phyloP scores from a whole-genome alignment of 2,113 vertebrate species.

The Colossoma macropomum region DNA sequence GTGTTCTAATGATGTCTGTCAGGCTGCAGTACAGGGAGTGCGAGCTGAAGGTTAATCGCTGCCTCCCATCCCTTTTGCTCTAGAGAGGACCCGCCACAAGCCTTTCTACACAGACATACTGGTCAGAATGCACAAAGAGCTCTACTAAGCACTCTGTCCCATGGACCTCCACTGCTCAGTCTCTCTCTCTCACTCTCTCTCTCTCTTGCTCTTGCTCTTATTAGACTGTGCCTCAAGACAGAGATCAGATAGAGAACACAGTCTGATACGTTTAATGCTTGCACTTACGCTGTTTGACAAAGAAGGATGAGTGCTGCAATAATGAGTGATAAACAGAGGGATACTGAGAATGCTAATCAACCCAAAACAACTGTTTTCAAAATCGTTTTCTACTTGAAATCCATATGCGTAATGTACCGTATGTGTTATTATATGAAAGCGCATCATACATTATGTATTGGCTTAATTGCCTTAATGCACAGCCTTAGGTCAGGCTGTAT shows the following conservation, averaged over 20 bases:
- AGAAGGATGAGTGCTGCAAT: neutral
- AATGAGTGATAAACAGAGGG: neutral
- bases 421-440: neutral
- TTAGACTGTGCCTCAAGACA: constrained; percentile 12
- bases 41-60: constrained; percentile 74
- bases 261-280: neutral
- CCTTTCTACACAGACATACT: constrained; percentile 38
- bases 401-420: neutral
- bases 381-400: neutral
- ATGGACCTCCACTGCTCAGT: neutral
- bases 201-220: neutral
- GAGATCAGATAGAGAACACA: constrained; percentile 26
- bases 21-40: constrained; percentile 52
- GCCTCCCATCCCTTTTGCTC: constrained; percentile 48
- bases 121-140: constrained; percentile 63
- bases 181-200: neutral
- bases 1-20: constrained; percentile 66
- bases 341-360: neutral
- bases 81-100: constrained; percentile 47
- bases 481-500: neutral
- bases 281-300: neutral
- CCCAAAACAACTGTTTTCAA: neutral
- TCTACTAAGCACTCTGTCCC: constrained; percentile 45
- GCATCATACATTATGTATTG: neutral
- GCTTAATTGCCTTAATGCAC: neutral